Evolutionary conservation across 2,113 vertebrate species (phyloP), one percentile per base, ranked within the genome.

Genomic region (Ramphastos sulfuratus): DNA sequence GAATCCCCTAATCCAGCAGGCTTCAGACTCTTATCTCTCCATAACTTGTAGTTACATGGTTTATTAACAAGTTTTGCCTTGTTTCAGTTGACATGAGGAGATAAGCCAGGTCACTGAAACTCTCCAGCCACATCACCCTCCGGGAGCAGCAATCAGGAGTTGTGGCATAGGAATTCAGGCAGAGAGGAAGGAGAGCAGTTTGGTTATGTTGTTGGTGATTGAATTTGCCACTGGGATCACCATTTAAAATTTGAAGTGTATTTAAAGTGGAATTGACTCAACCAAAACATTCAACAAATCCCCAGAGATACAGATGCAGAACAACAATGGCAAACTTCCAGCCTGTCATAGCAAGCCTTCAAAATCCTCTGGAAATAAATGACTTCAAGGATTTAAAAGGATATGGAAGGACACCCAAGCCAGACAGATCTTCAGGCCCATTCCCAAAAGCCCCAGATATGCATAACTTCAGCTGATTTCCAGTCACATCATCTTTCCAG

Each of bases 311-410:
- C 13, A 67, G 85, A 92, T 64, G 74, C 46, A 92, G 85, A 91
- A 92, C 83, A 96, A 93, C 79, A 59, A 80, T 88, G 94, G 90
- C 95, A 94, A 88, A 75, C 50, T 91, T 94, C 93, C 92, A 96
- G 70, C 66, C 77, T 95, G 61, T 37, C 77, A 76, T 12, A 83
- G 76, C 82, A 78, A 58, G 85, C 44, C 0, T 91, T 78, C 61
- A 81, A 92, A 94, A 95, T 93, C 82, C 80, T 90, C 82, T 83
- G 80, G 76, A 91, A 91, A 92, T 75, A 83, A 95, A 90, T 90
- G 2, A 94, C 73, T 82, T 82, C 55, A 76, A 93, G 77, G 70
- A 39, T 92, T 92, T 82, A 64, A 93, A 94, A 81, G 67, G 56
- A 82, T 89, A 85, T 94, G 72, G 87, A 82, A 91, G 65, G 73